Base-by-base conservation (phyloP, 1,140 invertebrate species). In the Pseudoatta argentina region DNA sequence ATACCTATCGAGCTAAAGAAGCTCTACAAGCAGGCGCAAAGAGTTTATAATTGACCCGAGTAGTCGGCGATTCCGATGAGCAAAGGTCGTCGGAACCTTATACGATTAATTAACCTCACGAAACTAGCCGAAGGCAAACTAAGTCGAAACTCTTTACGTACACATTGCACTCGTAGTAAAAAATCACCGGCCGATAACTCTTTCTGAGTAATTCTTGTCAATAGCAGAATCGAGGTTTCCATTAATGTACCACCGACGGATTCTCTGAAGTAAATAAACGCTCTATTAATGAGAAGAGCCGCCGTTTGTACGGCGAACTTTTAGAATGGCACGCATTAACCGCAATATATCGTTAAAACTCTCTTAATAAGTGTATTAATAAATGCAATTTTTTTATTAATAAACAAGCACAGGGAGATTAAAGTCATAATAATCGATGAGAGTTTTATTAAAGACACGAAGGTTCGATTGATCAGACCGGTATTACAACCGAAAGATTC, bases 201-300 rank as follows among this genome's bases (percentile, higher is more conserved):
- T 66, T 39, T 57, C 48, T 3, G 30, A 4, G 6, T n/a, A 18
- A 66, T 44, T 3, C 59, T 64, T n/a, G 34, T 27, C 73, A 12
- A 76, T 76, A 18, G 18, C 12, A 16, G 12, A 67, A 71, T 71
- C 34, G 16, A 71, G 34, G 2, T 44, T 44, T 67, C 59, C 44
- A 27, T 71, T 81, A 27, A 72, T 66, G 66, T 71, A 16, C 34
- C 48, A 64, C 10, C 27, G 12, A 24, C 2, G 39, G 12, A 66
- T 78, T 78, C 10, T 2, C 18, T 24, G 48, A 55, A 73, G 14
- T 12, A 18, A 66, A 71, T 34, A 8, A 71, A 21, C 12, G 89
- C 87, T 83, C 86, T 44, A 82, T 90, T 88, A 91, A 91, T 86
- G 86, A 92, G 75, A 88, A 89, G 82, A 90, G 90, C 81, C 86